Conservation (phyloP, 2,797 vertebrate species). For the Sebastes vulpes region DNA sequence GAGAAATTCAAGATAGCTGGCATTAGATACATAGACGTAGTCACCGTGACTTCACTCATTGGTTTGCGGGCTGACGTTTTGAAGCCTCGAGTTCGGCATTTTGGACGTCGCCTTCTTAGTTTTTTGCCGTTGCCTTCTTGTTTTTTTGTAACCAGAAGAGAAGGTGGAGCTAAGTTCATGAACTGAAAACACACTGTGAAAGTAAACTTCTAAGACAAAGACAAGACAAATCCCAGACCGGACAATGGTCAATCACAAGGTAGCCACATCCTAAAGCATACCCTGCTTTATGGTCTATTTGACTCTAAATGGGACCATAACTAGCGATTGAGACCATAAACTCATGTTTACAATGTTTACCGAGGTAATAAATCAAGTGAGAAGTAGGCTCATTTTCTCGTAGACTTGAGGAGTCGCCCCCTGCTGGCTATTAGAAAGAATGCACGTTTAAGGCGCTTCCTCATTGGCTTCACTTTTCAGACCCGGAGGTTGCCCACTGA, state of each 20-base stretch:
- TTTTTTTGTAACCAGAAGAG: too few relatives aligned
- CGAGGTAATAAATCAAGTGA: too few relatives aligned
- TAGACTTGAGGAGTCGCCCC: too few relatives aligned
- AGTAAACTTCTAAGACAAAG: neutral
- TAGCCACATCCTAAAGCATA: neutral
- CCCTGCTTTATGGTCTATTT: neutral
- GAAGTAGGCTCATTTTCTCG: too few relatives aligned
- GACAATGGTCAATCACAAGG: neutral
- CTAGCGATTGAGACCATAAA: too few relatives aligned
- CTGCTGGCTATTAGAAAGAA: too few relatives aligned
- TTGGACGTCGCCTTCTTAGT: neutral
- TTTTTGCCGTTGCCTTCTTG: neutral
- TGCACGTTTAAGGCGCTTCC: fast-evolving
- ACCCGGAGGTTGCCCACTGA: neutral
- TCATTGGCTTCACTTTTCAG: neutral
- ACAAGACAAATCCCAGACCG: neutral
- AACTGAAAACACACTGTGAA: neutral
- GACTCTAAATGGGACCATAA: neutral
- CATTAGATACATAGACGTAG: neutral
- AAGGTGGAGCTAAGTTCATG: neutral
- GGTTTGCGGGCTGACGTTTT: neutral
- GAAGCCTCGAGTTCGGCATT: neutral
- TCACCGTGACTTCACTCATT: neutral
- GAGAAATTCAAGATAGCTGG: neutral
- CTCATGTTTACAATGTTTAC: too few relatives aligned